Conservation (phyloP, 2,113 vertebrate species). For the Dipodomys spectabilis region DNA sequence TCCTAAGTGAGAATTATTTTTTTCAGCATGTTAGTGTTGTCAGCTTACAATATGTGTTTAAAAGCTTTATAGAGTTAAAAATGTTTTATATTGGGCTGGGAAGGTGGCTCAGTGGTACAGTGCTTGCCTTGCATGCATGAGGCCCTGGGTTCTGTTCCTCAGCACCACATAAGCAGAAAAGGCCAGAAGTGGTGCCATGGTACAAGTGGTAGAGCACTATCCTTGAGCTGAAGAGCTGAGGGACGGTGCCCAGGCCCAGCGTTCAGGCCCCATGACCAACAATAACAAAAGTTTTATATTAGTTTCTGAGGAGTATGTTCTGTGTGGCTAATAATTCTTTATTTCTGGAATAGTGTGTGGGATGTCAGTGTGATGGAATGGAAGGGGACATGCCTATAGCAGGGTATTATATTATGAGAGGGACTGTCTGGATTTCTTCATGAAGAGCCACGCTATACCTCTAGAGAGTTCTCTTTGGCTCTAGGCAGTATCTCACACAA, state of each 20-base stretch:
- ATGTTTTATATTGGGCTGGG: neutral
- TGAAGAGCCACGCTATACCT: neutral
- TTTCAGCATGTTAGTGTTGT: neutral
- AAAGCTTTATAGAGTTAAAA: conserved; percentile 20
- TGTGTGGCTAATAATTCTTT: neutral
- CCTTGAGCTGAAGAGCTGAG: too few relatives aligned
- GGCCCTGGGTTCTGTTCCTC: too few relatives aligned
- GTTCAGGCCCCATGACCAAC: too few relatives aligned
- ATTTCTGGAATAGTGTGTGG: neutral
- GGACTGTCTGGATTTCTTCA: neutral
- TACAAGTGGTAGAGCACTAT: too few relatives aligned
- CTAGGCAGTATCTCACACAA: neutral
- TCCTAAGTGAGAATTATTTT: neutral
- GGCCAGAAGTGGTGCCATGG: too few relatives aligned
- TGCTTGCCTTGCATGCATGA: too few relatives aligned
- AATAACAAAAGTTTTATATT: too few relatives aligned
- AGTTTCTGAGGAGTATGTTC: neutral
- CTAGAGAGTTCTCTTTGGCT: neutral
- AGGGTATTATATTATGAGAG: neutral
- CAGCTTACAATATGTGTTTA: neutral
- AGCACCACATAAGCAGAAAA: too few relatives aligned
- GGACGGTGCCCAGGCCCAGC: too few relatives aligned
- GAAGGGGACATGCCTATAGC: neutral
- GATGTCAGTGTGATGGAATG: neutral
- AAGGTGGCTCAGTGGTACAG: too few relatives aligned